Evolutionary conservation across 2,113 vertebrate genomes (phyloP).

Genomic region (Neogobius melanostomus): DNA sequence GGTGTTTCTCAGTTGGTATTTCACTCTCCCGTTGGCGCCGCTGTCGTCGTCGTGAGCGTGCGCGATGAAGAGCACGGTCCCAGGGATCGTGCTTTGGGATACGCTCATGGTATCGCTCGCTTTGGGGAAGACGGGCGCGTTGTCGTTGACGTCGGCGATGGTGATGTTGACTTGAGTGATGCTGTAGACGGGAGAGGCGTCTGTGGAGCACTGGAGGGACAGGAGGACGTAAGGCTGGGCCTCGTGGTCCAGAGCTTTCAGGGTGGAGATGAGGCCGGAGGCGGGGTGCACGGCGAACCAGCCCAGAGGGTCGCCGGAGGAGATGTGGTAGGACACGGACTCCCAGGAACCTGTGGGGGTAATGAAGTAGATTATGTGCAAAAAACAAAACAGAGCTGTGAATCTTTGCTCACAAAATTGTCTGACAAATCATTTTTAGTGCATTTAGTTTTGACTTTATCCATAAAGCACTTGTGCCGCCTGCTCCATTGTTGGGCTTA

Average conservation of each 20-base stretch:
- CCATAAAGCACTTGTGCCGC: no score
- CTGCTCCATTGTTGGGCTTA: no score
- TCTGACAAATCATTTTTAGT: no score
- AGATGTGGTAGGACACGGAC: slow-evolving; percentile 82
- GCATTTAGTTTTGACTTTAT: no score
- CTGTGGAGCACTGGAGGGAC: slow-evolving; percentile 80
- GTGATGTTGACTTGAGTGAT: slow-evolving; percentile 85
- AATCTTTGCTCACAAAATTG: no score
- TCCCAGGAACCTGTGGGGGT: slow-evolving; percentile 77
- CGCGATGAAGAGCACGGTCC: slow-evolving; percentile 84
- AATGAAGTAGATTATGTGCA: neutral
- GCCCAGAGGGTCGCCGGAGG: slow-evolving; percentile 82
- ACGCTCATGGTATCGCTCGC: slow-evolving; percentile 72
- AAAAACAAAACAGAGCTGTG: neutral
- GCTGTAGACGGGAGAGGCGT: slow-evolving; percentile 73
- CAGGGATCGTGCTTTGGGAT: slow-evolving; percentile 72
- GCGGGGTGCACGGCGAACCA: slow-evolving; percentile 81
- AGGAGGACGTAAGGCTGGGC: slow-evolving; percentile 76
- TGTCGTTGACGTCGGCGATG: slow-evolving; percentile 87
- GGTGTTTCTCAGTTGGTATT: slow-evolving; percentile 73
- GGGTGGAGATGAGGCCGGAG: slow-evolving; percentile 82
- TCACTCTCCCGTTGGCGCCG: slow-evolving; percentile 79
- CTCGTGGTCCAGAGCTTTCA: slow-evolving; percentile 83
- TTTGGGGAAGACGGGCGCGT: slow-evolving; percentile 78
- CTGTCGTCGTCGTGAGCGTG: slow-evolving; percentile 88